phyloP scores from a whole-genome alignment of 2,888 invertebrate species.

The Hyalella azteca region DNA sequence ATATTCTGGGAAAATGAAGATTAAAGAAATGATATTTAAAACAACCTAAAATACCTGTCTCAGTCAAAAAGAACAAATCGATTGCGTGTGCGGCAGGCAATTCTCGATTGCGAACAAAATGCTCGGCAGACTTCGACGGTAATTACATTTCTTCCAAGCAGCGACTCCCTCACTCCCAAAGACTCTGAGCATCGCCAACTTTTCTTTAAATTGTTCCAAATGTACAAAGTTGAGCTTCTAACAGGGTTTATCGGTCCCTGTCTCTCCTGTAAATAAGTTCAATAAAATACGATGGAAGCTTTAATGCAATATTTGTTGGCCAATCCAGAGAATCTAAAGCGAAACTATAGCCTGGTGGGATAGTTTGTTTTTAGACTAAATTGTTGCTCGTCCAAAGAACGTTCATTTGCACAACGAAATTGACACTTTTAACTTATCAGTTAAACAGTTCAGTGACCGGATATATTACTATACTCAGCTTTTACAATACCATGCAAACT shows the following conservation, averaged over 20 bases:
- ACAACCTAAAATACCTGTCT: no score
- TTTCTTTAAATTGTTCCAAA: slow-evolving; percentile 30
- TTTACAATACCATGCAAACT: no score
- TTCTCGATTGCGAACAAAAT: neutral
- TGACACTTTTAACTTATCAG: no score
- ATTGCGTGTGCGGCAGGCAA: no score
- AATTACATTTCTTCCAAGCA: neutral
- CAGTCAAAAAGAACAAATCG: no score
- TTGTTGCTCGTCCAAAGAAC: no score
- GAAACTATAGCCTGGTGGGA: neutral
- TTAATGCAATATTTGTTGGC: slow-evolving; percentile 15
- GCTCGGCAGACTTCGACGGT: neutral
- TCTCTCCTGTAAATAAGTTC: slow-evolving; percentile 30
- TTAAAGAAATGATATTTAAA: no score
- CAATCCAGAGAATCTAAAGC: neutral
- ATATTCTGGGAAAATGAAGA: no score
- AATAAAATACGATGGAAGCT: slow-evolving; percentile 25
- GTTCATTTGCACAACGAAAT: no score
- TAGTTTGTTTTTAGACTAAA: no score
- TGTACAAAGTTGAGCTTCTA: slow-evolving; percentile 34
- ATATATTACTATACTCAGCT: no score
- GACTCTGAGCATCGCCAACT: neutral
- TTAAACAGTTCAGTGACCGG: no score
- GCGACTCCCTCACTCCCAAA: slow-evolving; percentile 9
- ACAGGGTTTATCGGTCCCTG: slow-evolving; percentile 34